These are phyloP conservation scores for Empis stercorea DNA, from an alignment of 2,888 invertebrate species.

Conservation along the genomic window DNA sequence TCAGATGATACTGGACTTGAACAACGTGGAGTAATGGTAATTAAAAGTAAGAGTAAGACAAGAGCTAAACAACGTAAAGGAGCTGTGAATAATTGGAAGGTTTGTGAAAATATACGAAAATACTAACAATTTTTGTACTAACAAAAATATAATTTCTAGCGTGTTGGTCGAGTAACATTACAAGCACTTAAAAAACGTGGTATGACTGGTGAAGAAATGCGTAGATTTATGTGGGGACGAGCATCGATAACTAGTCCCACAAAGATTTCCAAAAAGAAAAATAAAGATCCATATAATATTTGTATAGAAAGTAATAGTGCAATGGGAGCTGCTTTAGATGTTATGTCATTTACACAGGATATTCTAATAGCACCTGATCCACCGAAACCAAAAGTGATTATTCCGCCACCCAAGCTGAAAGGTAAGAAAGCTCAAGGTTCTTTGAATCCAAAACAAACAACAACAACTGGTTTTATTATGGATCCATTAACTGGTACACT, in stretches of 20 bases:
- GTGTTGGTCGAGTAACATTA: constrained; percentile 79
- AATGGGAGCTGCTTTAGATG: constrained; percentile 64
- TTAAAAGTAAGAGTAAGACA: constrained; percentile 93
- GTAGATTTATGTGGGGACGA: constrained; percentile 82
- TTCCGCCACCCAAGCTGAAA: constrained; percentile 16
- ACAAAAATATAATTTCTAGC: constrained; percentile 29
- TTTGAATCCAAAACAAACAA: constrained; percentile 9
- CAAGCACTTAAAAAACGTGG: constrained; percentile 67
- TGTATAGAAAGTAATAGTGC: constrained; percentile 38
- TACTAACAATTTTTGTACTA: neutral
- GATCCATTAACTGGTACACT: neutral
- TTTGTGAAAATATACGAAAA: constrained; percentile 25
- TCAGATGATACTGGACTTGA: constrained; percentile 73
- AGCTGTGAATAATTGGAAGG: constrained; percentile 96
- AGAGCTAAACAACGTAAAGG: constrained; percentile 92
- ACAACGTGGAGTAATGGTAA: constrained; percentile 91
- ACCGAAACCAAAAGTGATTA: neutral
- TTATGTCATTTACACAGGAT: constrained; percentile 73
- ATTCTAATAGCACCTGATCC: constrained; percentile 38
- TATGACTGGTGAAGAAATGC: constrained; percentile 75
- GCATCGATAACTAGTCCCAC: constrained; percentile 79
- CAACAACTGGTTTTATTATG: neutral
- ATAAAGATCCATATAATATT: constrained; percentile 34
- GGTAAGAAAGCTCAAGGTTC: constrained; percentile 10
- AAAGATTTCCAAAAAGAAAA: constrained; percentile 48